Percentiles rank a stretch among this genome's conserved stretches.
Evolutionary conservation across 2,113 vertebrate genomes (phyloP).

Genomic region (Atrichornis clamosus): DNA sequence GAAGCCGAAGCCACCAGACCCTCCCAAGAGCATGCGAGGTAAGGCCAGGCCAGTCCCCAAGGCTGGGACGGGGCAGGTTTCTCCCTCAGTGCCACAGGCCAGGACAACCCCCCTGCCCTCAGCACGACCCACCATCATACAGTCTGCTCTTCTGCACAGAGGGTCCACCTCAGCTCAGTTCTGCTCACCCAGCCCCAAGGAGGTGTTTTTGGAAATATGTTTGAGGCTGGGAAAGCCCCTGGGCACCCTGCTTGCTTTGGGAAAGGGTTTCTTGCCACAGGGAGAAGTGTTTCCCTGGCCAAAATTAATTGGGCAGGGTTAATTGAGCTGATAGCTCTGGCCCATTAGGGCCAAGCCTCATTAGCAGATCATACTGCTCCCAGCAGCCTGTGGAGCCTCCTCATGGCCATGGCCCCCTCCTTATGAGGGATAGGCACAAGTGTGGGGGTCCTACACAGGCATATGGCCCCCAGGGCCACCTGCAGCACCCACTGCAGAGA

Average conservation of each 20-base stretch:
- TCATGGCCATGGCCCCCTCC: not conserved
- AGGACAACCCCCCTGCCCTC: not conserved
- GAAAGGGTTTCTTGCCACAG: not conserved
- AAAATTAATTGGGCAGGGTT: not conserved
- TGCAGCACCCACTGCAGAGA: too few species aligned
- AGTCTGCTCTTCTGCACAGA: not conserved
- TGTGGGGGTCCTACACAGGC: not conserved
- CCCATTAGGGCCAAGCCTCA: not conserved
- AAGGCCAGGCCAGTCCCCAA: not conserved
- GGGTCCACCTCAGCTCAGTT: not conserved
- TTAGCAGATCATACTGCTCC: not conserved
- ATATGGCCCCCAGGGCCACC: too few species aligned
- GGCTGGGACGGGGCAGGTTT: not conserved
- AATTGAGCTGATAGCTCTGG: not conserved
- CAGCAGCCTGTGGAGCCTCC: not conserved
- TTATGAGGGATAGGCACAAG: not conserved
- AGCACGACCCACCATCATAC: accelerated
- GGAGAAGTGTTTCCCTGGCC: not conserved
- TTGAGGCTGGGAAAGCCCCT: not conserved
- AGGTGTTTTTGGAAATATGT: not conserved
- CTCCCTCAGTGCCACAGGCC: not conserved
- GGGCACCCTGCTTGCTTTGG: not conserved
- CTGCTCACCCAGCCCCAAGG: not conserved
- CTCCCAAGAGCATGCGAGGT: constrained; percentile 56
- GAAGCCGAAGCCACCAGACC: constrained; percentile 1